These are phyloP conservation scores for Athripsodes cinereus DNA, from an alignment of 2,888 invertebrate species.

Conservation along the genomic window DNA sequence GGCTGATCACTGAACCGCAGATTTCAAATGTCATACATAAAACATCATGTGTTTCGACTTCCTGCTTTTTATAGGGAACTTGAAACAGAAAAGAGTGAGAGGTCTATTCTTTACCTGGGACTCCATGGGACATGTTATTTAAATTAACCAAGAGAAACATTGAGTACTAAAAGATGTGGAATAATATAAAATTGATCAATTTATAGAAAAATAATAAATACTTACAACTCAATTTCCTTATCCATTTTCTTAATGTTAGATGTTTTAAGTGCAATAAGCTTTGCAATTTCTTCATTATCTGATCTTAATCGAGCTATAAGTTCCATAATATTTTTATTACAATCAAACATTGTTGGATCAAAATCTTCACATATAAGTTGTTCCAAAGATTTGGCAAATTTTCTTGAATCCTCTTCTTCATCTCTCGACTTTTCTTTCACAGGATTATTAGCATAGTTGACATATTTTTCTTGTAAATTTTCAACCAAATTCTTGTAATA, in stretches of 20 bases:
- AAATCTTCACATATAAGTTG: conserved; percentile 17
- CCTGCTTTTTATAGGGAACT: too few species aligned
- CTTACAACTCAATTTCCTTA: conserved; percentile 39
- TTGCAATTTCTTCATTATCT: conserved; percentile 37
- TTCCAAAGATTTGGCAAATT: conserved; percentile 16
- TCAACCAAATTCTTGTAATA: conserved; percentile 15
- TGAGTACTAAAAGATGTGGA: too few species aligned
- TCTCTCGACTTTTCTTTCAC: conserved; percentile 24
- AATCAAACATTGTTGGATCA: conserved; percentile 20
- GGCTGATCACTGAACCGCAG: too few species aligned
- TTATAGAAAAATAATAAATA: too few species aligned
- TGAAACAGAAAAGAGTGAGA: too few species aligned
- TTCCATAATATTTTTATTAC: conserved; percentile 18
- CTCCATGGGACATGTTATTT: too few species aligned
- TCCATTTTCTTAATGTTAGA: conserved; percentile 39
- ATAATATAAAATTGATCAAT: too few species aligned
- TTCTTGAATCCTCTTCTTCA: conserved; percentile 13
- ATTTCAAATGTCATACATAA: too few species aligned
- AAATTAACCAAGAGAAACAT: too few species aligned
- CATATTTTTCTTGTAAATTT: conserved; percentile 32
- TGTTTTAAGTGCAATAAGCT: conserved; percentile 37
- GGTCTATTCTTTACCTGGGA: too few species aligned
- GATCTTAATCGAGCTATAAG: conserved; percentile 31
- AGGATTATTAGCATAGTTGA: conserved; percentile 36
- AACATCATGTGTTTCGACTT: too few species aligned